Evolutionary conservation across 2,888 invertebrate genomes (phyloP).

Genomic region (Dynastes tityus): DNA sequence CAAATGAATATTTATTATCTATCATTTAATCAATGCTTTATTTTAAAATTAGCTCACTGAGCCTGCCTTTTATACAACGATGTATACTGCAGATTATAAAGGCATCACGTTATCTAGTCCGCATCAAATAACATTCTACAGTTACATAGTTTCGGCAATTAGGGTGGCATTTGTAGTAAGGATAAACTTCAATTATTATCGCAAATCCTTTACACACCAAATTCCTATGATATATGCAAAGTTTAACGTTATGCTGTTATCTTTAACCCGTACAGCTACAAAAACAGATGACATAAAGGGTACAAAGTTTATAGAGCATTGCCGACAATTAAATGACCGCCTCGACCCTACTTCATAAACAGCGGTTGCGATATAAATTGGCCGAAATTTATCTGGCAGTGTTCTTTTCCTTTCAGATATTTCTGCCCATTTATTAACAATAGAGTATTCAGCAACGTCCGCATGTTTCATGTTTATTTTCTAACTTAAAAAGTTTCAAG

Average conservation of each 20-base stretch:
- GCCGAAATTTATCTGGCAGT: conserved; percentile 54
- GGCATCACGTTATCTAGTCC: no score
- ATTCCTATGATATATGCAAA: conserved; percentile 38
- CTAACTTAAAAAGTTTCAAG: no score
- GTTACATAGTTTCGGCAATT: no score
- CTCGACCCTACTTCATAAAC: conserved; percentile 56
- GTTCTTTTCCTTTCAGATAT: conserved; percentile 39
- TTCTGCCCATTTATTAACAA: conserved; percentile 36
- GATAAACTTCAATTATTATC: not conserved
- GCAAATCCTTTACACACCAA: conserved; percentile 26
- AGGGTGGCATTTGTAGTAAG: not conserved
- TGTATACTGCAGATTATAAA: no score
- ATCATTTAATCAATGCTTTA: not conserved
- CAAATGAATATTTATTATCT: not conserved
- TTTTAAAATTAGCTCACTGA: no score
- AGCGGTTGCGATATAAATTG: conserved; percentile 61
- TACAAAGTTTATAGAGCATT: conserved; percentile 56
- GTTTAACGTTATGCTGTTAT: conserved; percentile 36
- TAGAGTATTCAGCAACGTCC: conserved; percentile 56
- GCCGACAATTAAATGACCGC: conserved; percentile 59
- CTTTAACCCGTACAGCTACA: conserved; percentile 42
- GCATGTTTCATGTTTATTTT: conserved; percentile 24
- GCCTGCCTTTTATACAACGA: no score
- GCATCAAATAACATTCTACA: no score
- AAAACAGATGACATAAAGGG: conserved; percentile 53